Evolutionary conservation across 2,797 vertebrate genomes (phyloP).

Genomic region (Chaunax sp.): DNA sequence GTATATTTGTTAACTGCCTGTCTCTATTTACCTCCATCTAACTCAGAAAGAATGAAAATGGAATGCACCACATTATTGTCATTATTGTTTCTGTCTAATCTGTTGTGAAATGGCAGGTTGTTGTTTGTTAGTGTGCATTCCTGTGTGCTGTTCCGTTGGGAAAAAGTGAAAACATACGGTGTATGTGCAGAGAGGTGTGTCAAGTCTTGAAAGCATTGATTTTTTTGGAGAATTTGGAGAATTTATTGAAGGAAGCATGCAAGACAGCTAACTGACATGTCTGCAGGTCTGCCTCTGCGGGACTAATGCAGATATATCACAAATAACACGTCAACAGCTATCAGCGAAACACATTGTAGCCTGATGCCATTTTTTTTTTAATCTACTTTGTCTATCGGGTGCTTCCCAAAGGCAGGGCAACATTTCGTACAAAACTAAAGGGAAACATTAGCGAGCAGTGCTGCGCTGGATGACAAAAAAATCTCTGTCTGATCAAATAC

Average conservation of each 20-base stretch:
- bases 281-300: constrained; percentile 20
- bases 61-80: constrained; percentile 48
- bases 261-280: constrained; percentile 12
- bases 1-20: constrained; percentile 31
- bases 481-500: neutral
- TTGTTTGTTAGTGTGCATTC: constrained; percentile 26
- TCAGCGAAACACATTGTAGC: neutral
- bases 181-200: constrained; percentile 35
- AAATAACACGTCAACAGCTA: constrained; percentile 15
- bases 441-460: neutral
- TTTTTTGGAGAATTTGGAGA: constrained; percentile 44
- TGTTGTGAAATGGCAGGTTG: constrained; percentile 27
- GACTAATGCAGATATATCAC: neutral
- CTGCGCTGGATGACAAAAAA: neutral
- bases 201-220: constrained; percentile 7
- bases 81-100: constrained; percentile 25
- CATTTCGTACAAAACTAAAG: neutral
- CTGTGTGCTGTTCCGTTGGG: neutral
- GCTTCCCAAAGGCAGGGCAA: neutral
- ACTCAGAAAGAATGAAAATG: constrained; percentile 53
- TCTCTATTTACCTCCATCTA: constrained; percentile 13
- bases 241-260: constrained; percentile 26
- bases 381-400: constrained; percentile 10
- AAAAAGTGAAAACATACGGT: constrained; percentile 18
- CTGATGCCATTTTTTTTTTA: constrained; percentile 4